Conservation (phyloP, 2,797 vertebrate genomes). For the Sorex maritimensis region DNA sequence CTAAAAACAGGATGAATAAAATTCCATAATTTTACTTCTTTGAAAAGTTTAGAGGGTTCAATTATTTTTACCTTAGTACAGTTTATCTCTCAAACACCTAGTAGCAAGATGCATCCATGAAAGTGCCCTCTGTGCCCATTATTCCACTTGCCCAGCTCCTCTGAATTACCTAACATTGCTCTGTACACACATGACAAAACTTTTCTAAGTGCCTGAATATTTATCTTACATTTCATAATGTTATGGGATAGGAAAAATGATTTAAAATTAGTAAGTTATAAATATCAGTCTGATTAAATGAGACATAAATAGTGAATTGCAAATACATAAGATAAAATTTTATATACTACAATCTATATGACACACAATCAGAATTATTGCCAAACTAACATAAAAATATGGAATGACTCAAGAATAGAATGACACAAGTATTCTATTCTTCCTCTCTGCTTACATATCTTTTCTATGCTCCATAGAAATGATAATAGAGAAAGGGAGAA, state of each 20-base stretch:
- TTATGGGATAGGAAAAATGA: background rate
- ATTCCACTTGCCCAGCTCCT: background rate
- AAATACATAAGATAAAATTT: background rate
- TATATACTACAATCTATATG: background rate
- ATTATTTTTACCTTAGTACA: slow-evolving; percentile 18
- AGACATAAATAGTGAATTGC: background rate
- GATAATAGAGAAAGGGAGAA: background rate
- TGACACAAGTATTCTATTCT: background rate
- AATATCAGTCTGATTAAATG: background rate
- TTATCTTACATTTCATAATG: slow-evolving; percentile 22
- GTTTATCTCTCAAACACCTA: background rate
- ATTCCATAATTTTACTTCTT: background rate
- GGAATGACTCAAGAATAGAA: too few species aligned
- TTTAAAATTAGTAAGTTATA: background rate
- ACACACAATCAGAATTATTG: slow-evolving; percentile 36
- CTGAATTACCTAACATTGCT: background rate
- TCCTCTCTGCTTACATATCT: slow-evolving; percentile 2
- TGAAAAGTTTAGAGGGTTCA: background rate
- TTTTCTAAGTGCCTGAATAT: background rate
- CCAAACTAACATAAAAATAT: background rate
- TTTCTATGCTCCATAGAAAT: slow-evolving; percentile 18
- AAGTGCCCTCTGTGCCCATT: background rate
- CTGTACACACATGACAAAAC: background rate
- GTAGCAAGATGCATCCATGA: background rate
- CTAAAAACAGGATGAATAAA: slow-evolving; percentile 6